phyloP scores from a whole-genome alignment of 2,797 vertebrate species.

The Toxotes lorentzi region DNA sequence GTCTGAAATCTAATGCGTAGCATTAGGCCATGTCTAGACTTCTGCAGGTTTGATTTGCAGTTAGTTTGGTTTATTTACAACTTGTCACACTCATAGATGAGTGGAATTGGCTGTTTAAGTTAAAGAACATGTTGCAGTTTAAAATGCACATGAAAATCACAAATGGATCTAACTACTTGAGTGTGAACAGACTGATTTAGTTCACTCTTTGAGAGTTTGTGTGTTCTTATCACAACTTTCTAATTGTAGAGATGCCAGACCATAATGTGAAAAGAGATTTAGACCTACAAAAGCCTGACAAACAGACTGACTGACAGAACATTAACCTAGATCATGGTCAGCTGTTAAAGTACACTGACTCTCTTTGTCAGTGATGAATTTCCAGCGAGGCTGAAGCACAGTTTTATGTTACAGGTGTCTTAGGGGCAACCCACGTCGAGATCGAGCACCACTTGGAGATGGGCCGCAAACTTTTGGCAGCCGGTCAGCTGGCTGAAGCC shows the following conservation, averaged over 20 bases:
- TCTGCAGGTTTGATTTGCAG: too few relatives aligned
- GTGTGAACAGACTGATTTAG: neutral
- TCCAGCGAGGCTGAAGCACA: constrained; percentile 14
- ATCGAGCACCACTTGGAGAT: constrained; percentile 91
- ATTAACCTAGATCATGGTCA: neutral
- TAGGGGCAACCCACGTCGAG: constrained; percentile 87
- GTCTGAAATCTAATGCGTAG: neutral
- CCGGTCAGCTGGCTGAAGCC: constrained; percentile 90
- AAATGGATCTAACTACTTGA: neutral
- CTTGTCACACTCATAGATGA: neutral
- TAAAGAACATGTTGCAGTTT: neutral
- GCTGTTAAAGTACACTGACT: neutral
- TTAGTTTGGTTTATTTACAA: neutral
- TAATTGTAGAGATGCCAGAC: neutral
- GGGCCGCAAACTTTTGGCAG: constrained; percentile 90
- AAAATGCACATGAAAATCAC: neutral
- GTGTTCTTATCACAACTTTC: neutral
- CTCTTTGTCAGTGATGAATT: constrained; percentile 23
- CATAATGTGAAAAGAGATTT: neutral
- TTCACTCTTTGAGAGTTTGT: neutral
- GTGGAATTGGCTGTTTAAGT: neutral
- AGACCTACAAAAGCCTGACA: neutral
- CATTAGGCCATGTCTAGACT: neutral
- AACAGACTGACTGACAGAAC: neutral
- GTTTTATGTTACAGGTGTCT: constrained; percentile 82